Percentiles rank a stretch among this genome's conserved stretches.
Conservation (phyloP, 1,140 invertebrate species). For the Formica selysi region DNA sequence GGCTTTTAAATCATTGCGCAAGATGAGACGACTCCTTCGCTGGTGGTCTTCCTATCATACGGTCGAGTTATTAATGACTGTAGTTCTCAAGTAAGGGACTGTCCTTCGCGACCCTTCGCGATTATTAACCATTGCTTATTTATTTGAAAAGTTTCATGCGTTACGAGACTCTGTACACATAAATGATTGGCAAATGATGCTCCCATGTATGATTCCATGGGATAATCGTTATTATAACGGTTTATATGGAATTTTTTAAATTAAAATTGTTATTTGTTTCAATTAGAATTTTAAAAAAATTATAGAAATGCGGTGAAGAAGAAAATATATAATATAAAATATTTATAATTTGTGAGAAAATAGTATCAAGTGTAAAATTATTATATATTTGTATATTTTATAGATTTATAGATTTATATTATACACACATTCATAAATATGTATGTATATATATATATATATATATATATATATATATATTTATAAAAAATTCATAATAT, state of each 20-base stretch:
- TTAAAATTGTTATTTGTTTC: background rate
- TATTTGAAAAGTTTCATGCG: constrained; percentile 22
- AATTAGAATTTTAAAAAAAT: background rate
- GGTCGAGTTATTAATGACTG: constrained; percentile 66
- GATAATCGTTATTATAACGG: background rate
- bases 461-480: too few relatives aligned
- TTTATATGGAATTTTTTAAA: background rate
- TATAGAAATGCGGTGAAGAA: background rate
- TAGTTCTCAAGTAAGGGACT: background rate
- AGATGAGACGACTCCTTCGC: constrained; percentile 60
- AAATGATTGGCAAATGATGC: background rate
- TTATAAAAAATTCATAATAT: too few relatives aligned
- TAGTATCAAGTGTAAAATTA: background rate
- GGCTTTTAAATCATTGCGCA: constrained; percentile 63
- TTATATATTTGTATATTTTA: too few relatives aligned
- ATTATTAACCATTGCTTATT: constrained; percentile 39
- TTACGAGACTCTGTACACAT: background rate
- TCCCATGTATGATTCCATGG: background rate
- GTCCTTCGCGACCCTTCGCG: background rate
- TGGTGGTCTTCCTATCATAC: constrained; percentile 57
- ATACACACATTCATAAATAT: too few relatives aligned
- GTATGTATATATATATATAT: too few relatives aligned
- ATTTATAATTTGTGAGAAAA: background rate
- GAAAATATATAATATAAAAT: background rate
- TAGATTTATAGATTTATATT: too few relatives aligned